Evolutionary conservation across 2,888 invertebrate species (phyloP).

Genomic region (Sisyra terminalis): DNA sequence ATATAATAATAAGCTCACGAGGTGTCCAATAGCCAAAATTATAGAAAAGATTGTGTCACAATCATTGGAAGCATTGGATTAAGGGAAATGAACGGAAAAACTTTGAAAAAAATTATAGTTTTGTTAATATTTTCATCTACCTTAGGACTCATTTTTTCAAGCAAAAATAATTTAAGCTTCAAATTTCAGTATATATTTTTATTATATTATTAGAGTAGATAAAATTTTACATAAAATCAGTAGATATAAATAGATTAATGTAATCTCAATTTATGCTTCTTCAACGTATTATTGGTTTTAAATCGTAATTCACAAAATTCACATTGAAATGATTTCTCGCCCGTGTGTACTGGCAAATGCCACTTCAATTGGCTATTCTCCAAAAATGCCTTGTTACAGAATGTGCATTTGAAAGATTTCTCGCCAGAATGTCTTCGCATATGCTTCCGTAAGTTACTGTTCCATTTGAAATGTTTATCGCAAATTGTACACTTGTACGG

Average conservation of each 20-base stretch:
- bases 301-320: constrained; percentile 5
- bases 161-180: no score
- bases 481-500: constrained; percentile 3
- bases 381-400: constrained; percentile 1
- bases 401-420: constrained; percentile 1
- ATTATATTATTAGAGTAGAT: no score
- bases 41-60: no score
- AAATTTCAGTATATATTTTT: no score
- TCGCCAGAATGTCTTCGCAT: constrained; percentile 4
- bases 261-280: constrained; percentile 3
- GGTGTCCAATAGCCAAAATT: no score
- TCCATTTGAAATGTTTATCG: constrained; percentile 6
- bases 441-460: constrained; percentile 6
- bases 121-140: no score
- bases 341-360: constrained; percentile 5
- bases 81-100: no score
- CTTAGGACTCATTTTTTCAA: no score
- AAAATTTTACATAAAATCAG: no score
- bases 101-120: no score
- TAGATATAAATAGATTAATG: neutral
- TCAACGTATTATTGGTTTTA: constrained; percentile 1
- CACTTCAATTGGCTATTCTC: constrained; percentile 5
- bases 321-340: constrained; percentile 1
- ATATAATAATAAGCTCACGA: no score
- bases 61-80: no score